Evolutionary conservation across 2,797 vertebrate species (phyloP).

Genomic region (Scleropages formosus): DNA sequence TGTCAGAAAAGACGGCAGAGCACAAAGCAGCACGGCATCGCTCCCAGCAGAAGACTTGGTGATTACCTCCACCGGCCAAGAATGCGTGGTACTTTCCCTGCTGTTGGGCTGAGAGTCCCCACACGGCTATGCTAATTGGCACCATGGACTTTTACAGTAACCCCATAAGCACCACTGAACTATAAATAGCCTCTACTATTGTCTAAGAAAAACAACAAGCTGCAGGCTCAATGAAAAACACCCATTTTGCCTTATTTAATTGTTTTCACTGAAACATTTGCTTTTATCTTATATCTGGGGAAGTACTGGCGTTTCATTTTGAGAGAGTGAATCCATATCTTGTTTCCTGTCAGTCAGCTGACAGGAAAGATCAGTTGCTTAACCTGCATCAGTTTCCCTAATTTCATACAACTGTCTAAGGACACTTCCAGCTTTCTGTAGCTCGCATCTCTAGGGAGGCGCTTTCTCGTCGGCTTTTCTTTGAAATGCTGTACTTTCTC

Average conservation of each 20-base stretch:
- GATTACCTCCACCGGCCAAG: neutral
- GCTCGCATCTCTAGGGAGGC: neutral
- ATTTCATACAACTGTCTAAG: neutral
- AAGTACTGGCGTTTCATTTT: neutral
- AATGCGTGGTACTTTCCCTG: conserved; percentile 23
- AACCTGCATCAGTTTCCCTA: neutral
- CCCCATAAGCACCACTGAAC: neutral
- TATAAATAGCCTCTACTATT: conserved; percentile 3
- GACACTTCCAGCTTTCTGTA: neutral
- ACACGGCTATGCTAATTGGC: neutral
- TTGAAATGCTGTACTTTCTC: neutral
- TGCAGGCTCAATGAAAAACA: neutral
- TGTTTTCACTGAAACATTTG: conserved; percentile 16
- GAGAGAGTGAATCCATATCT: conserved; percentile 11
- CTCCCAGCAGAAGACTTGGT: neutral
- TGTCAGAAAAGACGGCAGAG: too few relatives aligned
- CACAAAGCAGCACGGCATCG: neutral
- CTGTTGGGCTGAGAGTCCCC: neutral
- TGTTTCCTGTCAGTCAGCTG: conserved; percentile 28
- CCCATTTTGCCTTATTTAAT: neutral
- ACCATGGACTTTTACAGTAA: conserved; percentile 13
- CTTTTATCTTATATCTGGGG: neutral
- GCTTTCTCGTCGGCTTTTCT: too few relatives aligned
- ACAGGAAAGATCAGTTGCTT: conserved; percentile 9
- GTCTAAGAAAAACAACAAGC: neutral